Conservation (phyloP, 2,797 vertebrate species). For the Epinephelus malabaricus region DNA sequence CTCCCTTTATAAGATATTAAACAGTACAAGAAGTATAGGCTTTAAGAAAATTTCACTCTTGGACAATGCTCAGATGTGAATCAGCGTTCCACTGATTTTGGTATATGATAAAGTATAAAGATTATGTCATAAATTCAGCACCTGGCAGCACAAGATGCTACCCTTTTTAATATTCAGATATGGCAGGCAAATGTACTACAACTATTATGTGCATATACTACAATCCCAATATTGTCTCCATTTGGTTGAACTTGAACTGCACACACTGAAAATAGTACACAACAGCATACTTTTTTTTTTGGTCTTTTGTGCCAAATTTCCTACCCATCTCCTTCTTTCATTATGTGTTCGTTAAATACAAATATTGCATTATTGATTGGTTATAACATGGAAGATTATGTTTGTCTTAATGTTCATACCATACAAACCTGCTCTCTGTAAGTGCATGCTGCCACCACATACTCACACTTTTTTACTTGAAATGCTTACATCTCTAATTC, state of each 20-base stretch:
- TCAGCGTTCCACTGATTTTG: constrained; percentile 80
- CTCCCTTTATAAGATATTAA: constrained; percentile 84
- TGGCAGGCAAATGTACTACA: constrained; percentile 82
- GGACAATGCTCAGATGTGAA: constrained; percentile 80
- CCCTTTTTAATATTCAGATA: constrained; percentile 83
- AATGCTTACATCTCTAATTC: constrained; percentile 71
- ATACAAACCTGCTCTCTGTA: constrained; percentile 59
- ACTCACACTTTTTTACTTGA: constrained; percentile 59
- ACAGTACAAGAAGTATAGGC: constrained; percentile 87
- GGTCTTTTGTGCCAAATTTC: constrained; percentile 81
- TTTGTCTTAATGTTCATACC: constrained; percentile 65
- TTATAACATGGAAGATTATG: constrained; percentile 75
- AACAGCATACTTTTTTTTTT: constrained; percentile 64
- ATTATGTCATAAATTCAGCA: constrained; percentile 88
- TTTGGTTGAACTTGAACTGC: constrained; percentile 81
- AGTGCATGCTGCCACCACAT: constrained; percentile 64
- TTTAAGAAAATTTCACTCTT: constrained; percentile 78
- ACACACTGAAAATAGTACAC: constrained; percentile 71
- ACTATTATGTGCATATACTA: constrained; percentile 80
- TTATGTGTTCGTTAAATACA: constrained; percentile 74
- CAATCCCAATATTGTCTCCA: constrained; percentile 73
- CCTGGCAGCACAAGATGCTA: constrained; percentile 84
- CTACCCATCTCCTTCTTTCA: constrained; percentile 63
- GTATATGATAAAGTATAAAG: constrained; percentile 85
- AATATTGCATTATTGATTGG: constrained; percentile 84